Conservation (phyloP, 1,140 invertebrate genomes). For the Plectrocnemia conspersa region DNA sequence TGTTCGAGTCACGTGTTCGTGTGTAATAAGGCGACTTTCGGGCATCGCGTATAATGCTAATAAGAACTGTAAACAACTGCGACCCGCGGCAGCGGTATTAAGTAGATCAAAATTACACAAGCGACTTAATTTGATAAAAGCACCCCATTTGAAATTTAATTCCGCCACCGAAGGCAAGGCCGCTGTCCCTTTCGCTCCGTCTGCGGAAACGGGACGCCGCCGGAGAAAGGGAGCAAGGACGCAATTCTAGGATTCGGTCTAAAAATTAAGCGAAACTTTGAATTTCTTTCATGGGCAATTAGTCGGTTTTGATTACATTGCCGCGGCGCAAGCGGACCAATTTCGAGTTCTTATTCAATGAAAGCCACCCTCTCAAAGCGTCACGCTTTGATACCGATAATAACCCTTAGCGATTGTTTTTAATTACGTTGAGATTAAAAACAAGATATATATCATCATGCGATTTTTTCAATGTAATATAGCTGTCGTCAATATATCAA, state of each 20-base stretch:
- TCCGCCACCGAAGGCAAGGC: slow-evolving; percentile 13
- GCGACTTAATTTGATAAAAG: slow-evolving; percentile 32
- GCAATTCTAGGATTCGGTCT: not conserved
- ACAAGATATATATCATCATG: too few relatives aligned
- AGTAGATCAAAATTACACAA: slow-evolving; percentile 32
- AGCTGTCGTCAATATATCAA: slow-evolving; percentile 26
- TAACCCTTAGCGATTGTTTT: not conserved
- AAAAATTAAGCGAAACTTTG: slow-evolving; percentile 33
- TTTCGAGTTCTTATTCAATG: not conserved
- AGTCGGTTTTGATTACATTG: slow-evolving; percentile 36
- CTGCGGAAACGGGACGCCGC: not conserved
- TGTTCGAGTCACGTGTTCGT: too few relatives aligned
- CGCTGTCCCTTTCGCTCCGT: slow-evolving; percentile 3
- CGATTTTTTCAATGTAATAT: too few relatives aligned
- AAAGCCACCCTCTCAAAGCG: too few relatives aligned
- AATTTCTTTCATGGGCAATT: slow-evolving; percentile 36
- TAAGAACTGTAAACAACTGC: slow-evolving; percentile 25
- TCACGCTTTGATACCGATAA: too few relatives aligned
- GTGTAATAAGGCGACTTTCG: too few relatives aligned
- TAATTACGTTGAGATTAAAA: not conserved
- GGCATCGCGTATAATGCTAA: slow-evolving; percentile 12
- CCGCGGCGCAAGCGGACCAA: slow-evolving; percentile 2
- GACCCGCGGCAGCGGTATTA: slow-evolving; percentile 20
- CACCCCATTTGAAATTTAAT: slow-evolving; percentile 29
- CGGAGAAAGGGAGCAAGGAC: not conserved